Conservation (phyloP, 2,113 vertebrate genomes). For the Pao palembangensis region DNA sequence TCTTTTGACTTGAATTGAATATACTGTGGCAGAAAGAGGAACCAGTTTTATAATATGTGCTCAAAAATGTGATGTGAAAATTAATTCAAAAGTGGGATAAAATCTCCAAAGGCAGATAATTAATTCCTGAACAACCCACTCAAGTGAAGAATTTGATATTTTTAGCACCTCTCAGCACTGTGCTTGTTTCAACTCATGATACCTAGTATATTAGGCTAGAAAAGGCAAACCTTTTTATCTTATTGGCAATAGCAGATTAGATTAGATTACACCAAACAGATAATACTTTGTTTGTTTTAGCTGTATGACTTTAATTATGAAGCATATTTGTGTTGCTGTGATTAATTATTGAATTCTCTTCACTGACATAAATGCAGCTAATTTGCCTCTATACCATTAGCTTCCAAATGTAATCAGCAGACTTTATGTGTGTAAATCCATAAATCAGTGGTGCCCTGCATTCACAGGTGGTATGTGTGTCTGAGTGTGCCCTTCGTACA, state of each 20-base stretch:
- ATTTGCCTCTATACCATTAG: neutral
- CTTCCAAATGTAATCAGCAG: slow-evolving; percentile 13
- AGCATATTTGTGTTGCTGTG: too few species aligned
- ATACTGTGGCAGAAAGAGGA: neutral
- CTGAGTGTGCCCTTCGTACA: slow-evolving; percentile 2
- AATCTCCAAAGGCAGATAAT: too few species aligned
- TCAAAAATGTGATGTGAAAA: slow-evolving; percentile 12
- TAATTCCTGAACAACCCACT: too few species aligned
- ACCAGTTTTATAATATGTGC: slow-evolving; percentile 1
- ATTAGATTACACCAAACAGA: neutral
- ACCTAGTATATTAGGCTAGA: too few species aligned
- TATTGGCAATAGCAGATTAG: too few species aligned
- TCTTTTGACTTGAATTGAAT: slow-evolving; percentile 43
- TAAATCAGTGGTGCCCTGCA: neutral
- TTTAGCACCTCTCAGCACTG: too few species aligned
- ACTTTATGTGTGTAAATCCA: too few species aligned
- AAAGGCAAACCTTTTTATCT: too few species aligned
- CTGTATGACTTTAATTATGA: neutral
- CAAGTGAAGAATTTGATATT: too few species aligned
- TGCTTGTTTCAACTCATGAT: too few species aligned
- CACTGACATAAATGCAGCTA: slow-evolving; percentile 5
- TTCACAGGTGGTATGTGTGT: neutral
- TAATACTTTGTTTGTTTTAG: neutral
- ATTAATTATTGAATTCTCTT: neutral
- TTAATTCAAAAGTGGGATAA: too few species aligned